Percentiles rank a stretch among this genome's conserved stretches.
Evolutionary conservation across 2,113 vertebrate genomes (phyloP).

Genomic region (Delphinapterus leucas): DNA sequence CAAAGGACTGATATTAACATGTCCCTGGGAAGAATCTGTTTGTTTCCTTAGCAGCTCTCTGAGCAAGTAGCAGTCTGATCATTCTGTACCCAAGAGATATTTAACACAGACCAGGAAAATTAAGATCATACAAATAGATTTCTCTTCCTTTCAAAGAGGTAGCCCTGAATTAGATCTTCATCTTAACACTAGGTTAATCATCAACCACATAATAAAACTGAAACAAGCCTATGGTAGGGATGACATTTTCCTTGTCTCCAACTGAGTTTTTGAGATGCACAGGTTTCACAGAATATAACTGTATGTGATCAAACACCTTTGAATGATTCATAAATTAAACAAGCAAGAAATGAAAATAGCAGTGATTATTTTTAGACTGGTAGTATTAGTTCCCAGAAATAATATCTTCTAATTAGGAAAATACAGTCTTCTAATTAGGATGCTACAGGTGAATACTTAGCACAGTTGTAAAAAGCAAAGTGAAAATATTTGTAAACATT

Average conservation of each 20-base stretch:
- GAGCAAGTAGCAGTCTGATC: background rate
- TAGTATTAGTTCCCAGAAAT: conserved; percentile 33
- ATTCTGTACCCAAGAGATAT: background rate
- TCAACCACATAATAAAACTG: background rate
- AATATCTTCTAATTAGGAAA: conserved; percentile 50
- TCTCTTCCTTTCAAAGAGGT: background rate
- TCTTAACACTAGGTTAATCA: background rate
- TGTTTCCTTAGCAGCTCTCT: background rate
- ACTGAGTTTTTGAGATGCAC: background rate
- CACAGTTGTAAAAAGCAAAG: conserved; percentile 17
- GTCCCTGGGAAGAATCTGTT: background rate
- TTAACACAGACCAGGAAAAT: background rate
- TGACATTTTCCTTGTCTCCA: background rate
- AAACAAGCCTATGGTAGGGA: background rate
- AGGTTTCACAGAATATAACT: conserved; percentile 28
- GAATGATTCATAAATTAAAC: background rate
- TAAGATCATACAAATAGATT: background rate
- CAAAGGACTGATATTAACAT: background rate
- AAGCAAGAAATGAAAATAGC: conserved; percentile 19
- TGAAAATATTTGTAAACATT: conserved; percentile 65
- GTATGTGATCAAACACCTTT: background rate
- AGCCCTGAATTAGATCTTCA: background rate
- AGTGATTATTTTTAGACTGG: conserved; percentile 57
- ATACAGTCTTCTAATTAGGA: conserved; percentile 56
- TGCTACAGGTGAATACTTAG: conserved; percentile 48